Base-by-base conservation (phyloP, 2,888 invertebrate species). In the Pasiphila rectangulata region DNA sequence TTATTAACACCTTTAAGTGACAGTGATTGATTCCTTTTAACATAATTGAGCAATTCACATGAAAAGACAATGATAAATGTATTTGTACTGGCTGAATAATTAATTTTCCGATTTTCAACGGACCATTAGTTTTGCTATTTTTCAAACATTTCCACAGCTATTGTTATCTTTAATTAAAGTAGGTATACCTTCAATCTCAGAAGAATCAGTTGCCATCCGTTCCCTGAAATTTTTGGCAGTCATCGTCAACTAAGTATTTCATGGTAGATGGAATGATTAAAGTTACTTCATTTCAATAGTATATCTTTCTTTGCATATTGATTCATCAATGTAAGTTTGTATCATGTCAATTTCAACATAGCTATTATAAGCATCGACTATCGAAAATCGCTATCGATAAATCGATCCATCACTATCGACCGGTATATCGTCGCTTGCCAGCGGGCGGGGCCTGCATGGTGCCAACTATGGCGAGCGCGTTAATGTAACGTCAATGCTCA, bases 401-500 rank as follows among this genome's bases (percentile, higher is more conserved):
- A 67, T 61, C 59, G 63, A 69, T 74, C 66, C 77, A 73, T 75
- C 79, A 74, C 79, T 79, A 78, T 68, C 68, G 59, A 68, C n/a
- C 69, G 73, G 65, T 69, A 67, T 64, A 64, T n/a, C 55, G 59
- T 59, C 57, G 54, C 63, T 64, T 81, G 83, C 80, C 82, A 83
- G 74, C 73, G 64, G 84, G 83, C 78, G 83, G 79, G 69, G 83
- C 68, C 66, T 69, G 67, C 61, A 67, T 63, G 74, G 77, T 86
- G 86, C 86, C 87, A 88, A 87, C 75, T 84, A 88, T 88, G 86
- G 82, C 80, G 82, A 75, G 84, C 83, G 79, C 86, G 87, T 74
- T 88, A 88, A 86, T 88, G 83, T 84, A 83, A 64, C 81, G 69
- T 67, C 75, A 61, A 65, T 76, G 72, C 72, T 71, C 63, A 65